phyloP scores from a whole-genome alignment of 1,140 invertebrate genomes.

The Drosophila sp. region DNA sequence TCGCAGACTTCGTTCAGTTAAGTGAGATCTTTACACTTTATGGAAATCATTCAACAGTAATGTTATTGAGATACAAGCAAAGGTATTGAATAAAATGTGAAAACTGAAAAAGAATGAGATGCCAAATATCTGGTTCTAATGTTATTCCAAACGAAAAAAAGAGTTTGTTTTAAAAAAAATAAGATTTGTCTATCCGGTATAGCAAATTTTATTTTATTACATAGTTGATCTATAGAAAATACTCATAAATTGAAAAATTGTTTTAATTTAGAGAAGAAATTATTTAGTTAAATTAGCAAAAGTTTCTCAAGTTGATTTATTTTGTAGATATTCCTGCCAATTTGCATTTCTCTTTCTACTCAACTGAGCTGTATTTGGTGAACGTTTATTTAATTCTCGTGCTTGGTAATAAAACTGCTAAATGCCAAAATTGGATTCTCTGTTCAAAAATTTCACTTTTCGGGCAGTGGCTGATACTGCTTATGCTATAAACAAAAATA shows the following conservation, averaged over 20 bases:
- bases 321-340: constrained; percentile 15
- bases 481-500: constrained; percentile 36
- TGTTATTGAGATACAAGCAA: neutral
- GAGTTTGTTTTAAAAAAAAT: no score
- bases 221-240: no score
- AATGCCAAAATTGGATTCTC: constrained; percentile 69
- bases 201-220: no score
- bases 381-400: constrained; percentile 56
- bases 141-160: no score
- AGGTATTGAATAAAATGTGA: neutral
- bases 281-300: neutral
- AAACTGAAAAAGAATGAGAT: no score
- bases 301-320: constrained; percentile 30
- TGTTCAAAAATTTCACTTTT: constrained; percentile 72
- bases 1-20: constrained; percentile 1
- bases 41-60: neutral
- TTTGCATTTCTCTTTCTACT: constrained; percentile 13
- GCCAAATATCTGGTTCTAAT: no score
- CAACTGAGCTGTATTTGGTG: constrained; percentile 30
- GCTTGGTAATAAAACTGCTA: constrained; percentile 69
- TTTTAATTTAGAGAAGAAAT: constrained; percentile 13
- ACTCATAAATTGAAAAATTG: constrained; percentile 22
- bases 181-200: no score
- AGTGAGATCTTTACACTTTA: constrained; percentile 1
- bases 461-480: constrained; percentile 22